Evolutionary conservation across 2,797 vertebrate genomes (phyloP).

Genomic region (Ctenosaura bakeri): DNA sequence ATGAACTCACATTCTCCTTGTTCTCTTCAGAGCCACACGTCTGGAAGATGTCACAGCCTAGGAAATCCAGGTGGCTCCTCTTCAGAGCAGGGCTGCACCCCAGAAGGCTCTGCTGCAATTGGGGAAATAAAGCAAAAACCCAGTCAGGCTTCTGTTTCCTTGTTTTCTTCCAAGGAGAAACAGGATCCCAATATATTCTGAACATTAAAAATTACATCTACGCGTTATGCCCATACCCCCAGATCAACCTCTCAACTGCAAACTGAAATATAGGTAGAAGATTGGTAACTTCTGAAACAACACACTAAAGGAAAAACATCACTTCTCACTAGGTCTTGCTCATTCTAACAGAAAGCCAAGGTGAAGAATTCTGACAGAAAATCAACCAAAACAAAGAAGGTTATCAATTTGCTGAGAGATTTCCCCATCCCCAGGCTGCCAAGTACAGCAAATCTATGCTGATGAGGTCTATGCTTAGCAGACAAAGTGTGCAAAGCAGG

Average conservation of each 20-base stretch:
- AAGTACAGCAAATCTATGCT: too few species aligned
- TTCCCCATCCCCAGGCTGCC: too few species aligned
- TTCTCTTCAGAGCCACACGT: slow-evolving; percentile 77
- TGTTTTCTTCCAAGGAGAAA: neutral
- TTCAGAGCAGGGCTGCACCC: slow-evolving; percentile 89
- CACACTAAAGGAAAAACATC: neutral
- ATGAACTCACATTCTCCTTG: slow-evolving; percentile 90
- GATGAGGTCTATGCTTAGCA: neutral
- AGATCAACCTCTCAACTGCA: neutral
- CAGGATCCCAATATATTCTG: neutral
- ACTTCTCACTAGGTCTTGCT: neutral
- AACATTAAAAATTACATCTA: neutral
- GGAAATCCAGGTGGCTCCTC: slow-evolving; percentile 76
- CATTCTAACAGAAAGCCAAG: too few species aligned
- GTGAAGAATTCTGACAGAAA: neutral
- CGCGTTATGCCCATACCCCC: neutral
- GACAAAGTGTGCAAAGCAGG: neutral
- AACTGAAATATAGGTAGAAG: neutral
- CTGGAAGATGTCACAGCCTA: slow-evolving; percentile 69
- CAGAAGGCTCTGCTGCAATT: slow-evolving; percentile 85
- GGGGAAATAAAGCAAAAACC: neutral
- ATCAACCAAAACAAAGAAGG: neutral
- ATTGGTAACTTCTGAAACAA: neutral
- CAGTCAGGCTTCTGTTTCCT: neutral
- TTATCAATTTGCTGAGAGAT: too few species aligned